Percentiles rank a stretch among this genome's conserved stretches.
phyloP scores from a whole-genome alignment of 2,888 invertebrate genomes.

The Phyto melanocephala region DNA sequence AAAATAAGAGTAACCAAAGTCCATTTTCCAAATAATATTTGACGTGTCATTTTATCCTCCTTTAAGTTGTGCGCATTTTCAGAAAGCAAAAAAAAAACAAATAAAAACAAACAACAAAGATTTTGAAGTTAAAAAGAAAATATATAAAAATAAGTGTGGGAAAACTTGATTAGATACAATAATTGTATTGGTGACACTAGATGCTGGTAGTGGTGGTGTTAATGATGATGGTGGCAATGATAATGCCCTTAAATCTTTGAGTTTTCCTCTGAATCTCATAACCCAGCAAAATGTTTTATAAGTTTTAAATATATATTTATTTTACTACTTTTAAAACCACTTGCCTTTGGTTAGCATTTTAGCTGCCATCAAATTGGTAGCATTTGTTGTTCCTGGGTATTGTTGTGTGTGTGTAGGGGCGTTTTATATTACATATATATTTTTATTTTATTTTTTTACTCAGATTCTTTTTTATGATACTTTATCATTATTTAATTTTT shows the following conservation, averaged over 20 bases:
- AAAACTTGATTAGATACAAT: slow-evolving; percentile 39
- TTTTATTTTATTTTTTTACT: slow-evolving; percentile 23
- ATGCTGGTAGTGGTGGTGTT: slow-evolving; percentile 8
- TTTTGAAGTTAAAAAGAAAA: background rate
- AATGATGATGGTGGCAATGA: slow-evolving; percentile 27
- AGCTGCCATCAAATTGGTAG: no score
- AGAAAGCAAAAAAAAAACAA: background rate
- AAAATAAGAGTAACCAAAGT: slow-evolving; percentile 3
- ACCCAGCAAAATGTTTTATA: background rate
- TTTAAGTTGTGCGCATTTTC: slow-evolving; percentile 40
- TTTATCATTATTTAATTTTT: background rate
- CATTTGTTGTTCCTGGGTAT: background rate
- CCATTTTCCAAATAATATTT: slow-evolving; percentile 27
- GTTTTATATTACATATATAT: background rate
- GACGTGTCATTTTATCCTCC: slow-evolving; percentile 40
- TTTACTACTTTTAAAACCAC: no score
- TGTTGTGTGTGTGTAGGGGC: background rate
- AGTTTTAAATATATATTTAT: background rate
- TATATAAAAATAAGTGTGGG: slow-evolving; percentile 6
- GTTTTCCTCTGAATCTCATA: background rate
- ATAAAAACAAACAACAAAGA: background rate
- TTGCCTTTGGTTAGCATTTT: no score
- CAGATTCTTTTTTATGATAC: slow-evolving; percentile 9
- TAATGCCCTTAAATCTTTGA: slow-evolving; percentile 36
- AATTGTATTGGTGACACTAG: slow-evolving; percentile 1